These are phyloP conservation scores for Paracyclopina nana DNA, from an alignment of 1,140 invertebrate species.

Conservation along the genomic window DNA sequence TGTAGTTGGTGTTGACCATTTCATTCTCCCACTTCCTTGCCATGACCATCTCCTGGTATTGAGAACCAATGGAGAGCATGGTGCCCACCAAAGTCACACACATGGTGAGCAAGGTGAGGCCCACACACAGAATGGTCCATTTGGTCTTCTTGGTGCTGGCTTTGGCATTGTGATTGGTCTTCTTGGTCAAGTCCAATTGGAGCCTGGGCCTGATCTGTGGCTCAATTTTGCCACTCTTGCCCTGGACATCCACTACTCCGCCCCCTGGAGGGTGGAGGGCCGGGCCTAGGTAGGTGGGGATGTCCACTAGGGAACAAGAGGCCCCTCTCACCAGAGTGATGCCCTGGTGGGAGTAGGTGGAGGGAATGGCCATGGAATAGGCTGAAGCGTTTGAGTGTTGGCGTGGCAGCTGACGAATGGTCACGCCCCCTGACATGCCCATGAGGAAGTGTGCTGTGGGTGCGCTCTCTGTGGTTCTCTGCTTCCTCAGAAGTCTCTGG, in stretches of 20 bases:
- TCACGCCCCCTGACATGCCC: background rate
- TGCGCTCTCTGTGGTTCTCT: background rate
- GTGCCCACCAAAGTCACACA: constrained; percentile 12
- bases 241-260: constrained; percentile 2
- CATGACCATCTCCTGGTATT: constrained; percentile 10
- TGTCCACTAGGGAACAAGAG: constrained; percentile 12
- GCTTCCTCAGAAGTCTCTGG: background rate
- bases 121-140: constrained; percentile 9
- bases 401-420: background rate
- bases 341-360: background rate
- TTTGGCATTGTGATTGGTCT: constrained; percentile 1
- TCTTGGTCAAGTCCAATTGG: constrained; percentile 4
- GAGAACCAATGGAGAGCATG: constrained; percentile 10
- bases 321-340: constrained; percentile 11
- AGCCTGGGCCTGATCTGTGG: constrained; percentile 5
- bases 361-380: background rate
- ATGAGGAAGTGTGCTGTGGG: background rate
- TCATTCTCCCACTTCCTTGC: constrained; percentile 6
- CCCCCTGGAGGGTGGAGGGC: too few relatives aligned
- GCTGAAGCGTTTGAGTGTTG: constrained; percentile 11
- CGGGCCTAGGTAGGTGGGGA: constrained; percentile 11
- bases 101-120: constrained; percentile 6
- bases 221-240: background rate
- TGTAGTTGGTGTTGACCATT: too few relatives aligned
- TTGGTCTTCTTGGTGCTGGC: background rate